Conservation (phyloP, 2,888 invertebrate genomes). For the Ophion slaviceki region DNA sequence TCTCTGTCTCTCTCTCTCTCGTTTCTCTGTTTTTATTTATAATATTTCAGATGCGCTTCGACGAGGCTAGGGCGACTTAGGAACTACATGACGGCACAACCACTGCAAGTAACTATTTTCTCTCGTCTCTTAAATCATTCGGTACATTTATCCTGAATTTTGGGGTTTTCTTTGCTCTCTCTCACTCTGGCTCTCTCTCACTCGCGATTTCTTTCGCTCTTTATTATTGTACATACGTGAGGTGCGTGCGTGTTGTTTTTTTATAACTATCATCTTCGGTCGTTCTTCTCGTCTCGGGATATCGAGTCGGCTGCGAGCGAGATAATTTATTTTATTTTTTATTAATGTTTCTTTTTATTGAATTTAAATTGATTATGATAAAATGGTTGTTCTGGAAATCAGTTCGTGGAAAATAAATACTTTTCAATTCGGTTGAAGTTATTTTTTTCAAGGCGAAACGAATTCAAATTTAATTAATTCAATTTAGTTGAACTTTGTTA, state of each 20-base stretch:
- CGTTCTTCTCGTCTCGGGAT: background rate
- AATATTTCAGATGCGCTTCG: conserved; percentile 77
- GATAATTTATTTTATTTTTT: background rate
- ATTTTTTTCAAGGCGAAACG: no score
- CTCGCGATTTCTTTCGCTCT: conserved; percentile 46
- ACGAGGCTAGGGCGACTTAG: conserved; percentile 84
- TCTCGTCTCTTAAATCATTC: conserved; percentile 45
- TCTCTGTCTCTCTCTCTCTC: conserved; percentile 50
- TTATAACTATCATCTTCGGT: background rate
- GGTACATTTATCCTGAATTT: conserved; percentile 42
- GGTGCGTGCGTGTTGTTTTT: conserved; percentile 17
- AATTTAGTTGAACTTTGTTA: no score
- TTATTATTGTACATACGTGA: conserved; percentile 44
- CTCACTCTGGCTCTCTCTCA: conserved; percentile 46
- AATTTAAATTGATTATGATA: background rate
- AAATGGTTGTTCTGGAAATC: background rate
- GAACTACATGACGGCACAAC: conserved; percentile 84
- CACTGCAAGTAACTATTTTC: conserved; percentile 83
- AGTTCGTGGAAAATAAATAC: background rate
- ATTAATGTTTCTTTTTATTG: no score
- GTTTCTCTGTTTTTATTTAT: conserved; percentile 59
- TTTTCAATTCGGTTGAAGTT: background rate
- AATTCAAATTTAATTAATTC: no score
- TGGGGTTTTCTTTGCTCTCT: conserved; percentile 39
- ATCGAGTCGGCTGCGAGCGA: background rate